phyloP scores from a whole-genome alignment of 2,797 vertebrate species.

The Decapterus maruadsi region DNA sequence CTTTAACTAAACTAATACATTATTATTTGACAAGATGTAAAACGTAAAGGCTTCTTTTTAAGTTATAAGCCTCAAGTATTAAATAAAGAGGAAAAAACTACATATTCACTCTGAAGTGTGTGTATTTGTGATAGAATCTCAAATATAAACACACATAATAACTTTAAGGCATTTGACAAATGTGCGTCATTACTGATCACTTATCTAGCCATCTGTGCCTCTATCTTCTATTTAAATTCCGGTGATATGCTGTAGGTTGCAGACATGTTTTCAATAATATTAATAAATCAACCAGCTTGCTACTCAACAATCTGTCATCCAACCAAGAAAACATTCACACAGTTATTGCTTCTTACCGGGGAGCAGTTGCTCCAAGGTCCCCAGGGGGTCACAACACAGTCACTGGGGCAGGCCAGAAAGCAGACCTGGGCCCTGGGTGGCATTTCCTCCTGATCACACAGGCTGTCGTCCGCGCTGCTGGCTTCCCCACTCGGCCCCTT shows the following conservation, averaged over 20 bases:
- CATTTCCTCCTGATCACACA: slow-evolving; percentile 89
- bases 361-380: slow-evolving; percentile 92
- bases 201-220: neutral
- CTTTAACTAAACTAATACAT: neutral
- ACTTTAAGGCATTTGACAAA: neutral
- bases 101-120: neutral
- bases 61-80: neutral
- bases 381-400: slow-evolving; percentile 94
- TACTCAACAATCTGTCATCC: neutral
- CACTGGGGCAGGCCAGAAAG: slow-evolving; percentile 89
- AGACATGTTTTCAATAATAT: neutral
- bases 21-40: neutral
- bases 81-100: neutral
- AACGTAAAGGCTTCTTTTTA: neutral
- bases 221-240: neutral
- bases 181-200: neutral
- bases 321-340: neutral
- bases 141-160: neutral
- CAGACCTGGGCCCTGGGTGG: slow-evolving; percentile 88
- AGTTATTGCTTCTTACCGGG: slow-evolving; percentile 82
- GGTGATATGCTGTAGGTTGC: neutral
- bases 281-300: neutral
- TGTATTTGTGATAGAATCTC: neutral
- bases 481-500: slow-evolving; percentile 70
- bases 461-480: slow-evolving; percentile 78